Evolutionary conservation across 2,888 invertebrate genomes (phyloP).

Genomic region (Leptinotarsa haldemani): DNA sequence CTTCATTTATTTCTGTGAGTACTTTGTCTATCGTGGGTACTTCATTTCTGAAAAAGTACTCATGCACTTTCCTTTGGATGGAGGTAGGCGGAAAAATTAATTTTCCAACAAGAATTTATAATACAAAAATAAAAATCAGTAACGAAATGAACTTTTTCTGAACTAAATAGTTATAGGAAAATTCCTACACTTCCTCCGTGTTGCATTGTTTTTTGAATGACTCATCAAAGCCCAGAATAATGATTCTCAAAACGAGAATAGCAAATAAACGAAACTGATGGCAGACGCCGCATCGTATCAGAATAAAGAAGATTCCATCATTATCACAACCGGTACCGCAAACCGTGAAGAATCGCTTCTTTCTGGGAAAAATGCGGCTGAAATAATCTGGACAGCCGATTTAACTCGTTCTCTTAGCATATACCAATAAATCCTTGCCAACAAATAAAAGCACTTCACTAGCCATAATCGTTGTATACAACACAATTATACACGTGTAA

Average conservation of each 20-base stretch:
- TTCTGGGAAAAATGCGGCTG: constrained; percentile 34
- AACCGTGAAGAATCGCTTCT: constrained; percentile 15
- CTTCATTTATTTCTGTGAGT: no score
- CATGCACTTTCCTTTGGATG: no score
- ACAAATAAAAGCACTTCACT: constrained; percentile 18
- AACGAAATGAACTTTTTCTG: no score
- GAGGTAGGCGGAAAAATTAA: no score
- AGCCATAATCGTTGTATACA: constrained; percentile 1
- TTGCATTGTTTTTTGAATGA: no score
- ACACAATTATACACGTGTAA: constrained; percentile 20
- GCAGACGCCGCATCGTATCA: neutral
- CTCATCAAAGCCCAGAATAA: neutral
- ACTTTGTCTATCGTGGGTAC: no score
- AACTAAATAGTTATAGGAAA: no score
- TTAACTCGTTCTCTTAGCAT: constrained; percentile 35
- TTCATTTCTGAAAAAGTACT: no score
- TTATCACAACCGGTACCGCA: neutral
- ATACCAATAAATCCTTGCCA: constrained; percentile 32
- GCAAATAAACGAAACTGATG: neutral
- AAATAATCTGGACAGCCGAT: constrained; percentile 33
- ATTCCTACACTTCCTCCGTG: no score
- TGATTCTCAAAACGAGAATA: neutral
- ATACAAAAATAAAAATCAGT: no score
- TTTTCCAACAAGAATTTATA: no score
- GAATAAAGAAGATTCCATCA: neutral